phyloP scores from a whole-genome alignment of 2,113 vertebrate genomes.

The Nansenia antarctica region DNA sequence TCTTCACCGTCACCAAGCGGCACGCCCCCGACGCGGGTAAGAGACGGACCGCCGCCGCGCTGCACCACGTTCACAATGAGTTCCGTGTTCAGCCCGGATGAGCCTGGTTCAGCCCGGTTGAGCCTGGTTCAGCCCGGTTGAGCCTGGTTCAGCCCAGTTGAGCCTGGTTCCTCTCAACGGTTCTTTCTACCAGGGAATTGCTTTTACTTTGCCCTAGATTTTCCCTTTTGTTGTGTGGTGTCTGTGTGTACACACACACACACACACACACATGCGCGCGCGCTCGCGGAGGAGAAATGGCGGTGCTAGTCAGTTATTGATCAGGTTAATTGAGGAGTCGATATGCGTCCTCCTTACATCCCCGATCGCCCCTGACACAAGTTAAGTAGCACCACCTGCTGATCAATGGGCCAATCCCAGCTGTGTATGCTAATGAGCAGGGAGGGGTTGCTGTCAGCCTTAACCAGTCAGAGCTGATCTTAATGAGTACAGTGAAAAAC shows the following conservation, averaged over 20 bases:
- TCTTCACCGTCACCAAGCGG: slow-evolving; percentile 92
- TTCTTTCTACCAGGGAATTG: no score
- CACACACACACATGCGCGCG: no score
- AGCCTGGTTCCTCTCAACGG: no score
- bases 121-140: no score
- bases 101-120: no score
- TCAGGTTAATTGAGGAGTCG: slow-evolving; percentile 76
- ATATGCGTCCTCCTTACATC: slow-evolving; percentile 79
- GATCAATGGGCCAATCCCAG: slow-evolving; percentile 74
- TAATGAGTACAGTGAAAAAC: no score
- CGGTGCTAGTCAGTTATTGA: slow-evolving; percentile 68
- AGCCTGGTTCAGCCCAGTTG: no score
- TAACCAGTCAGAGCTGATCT: neutral
- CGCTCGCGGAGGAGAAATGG: slow-evolving; percentile 74
- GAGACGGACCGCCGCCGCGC: neutral
- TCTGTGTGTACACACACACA: no score
- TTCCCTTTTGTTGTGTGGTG: no score
- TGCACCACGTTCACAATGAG: no score
- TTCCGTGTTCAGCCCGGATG: no score
- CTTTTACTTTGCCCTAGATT: no score
- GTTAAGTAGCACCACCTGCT: slow-evolving; percentile 77
- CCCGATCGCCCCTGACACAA: slow-evolving; percentile 70
- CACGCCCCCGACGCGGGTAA: slow-evolving; percentile 52
- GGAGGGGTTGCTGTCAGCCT: slow-evolving; percentile 13
- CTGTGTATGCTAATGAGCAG: slow-evolving; percentile 37